Conservation (phyloP, 2,888 invertebrate species). For the Epistrophella euchroma region DNA sequence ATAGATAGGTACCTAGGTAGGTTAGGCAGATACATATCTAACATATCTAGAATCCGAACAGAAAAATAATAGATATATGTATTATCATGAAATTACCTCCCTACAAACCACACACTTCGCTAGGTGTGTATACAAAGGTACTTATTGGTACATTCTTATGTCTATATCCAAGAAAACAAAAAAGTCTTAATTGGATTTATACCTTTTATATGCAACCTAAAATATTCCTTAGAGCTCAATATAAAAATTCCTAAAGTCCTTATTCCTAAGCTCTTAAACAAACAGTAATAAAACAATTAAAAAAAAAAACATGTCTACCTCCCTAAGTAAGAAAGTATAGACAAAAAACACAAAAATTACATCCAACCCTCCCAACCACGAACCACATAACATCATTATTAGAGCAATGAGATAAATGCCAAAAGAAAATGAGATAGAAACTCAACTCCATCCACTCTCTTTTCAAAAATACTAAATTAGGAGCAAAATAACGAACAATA, state of each 20-base stretch:
- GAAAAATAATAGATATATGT: too few species aligned
- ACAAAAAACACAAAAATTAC: slow-evolving; percentile 30
- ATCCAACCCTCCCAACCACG: slow-evolving; percentile 59
- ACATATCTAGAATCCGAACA: too few species aligned
- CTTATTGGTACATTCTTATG: too few species aligned
- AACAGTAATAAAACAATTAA: slow-evolving; percentile 71
- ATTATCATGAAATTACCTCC: too few species aligned
- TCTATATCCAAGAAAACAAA: slow-evolving; percentile 34
- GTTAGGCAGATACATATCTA: too few species aligned
- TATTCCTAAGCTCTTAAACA: slow-evolving; percentile 49
- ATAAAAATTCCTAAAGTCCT: slow-evolving; percentile 46
- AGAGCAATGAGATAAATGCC: slow-evolving; percentile 75
- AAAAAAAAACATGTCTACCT: slow-evolving; percentile 34
- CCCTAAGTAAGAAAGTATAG: background rate
- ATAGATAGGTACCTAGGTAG: too few species aligned
- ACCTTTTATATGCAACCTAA: slow-evolving; percentile 21
- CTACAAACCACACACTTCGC: background rate
- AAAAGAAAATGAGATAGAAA: slow-evolving; percentile 74
- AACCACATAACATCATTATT: slow-evolving; percentile 72
- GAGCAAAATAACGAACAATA: slow-evolving; percentile 70
- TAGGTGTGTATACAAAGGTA: too few species aligned
- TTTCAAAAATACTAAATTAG: slow-evolving; percentile 55
- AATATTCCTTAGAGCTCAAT: slow-evolving; percentile 40
- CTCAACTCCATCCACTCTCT: slow-evolving; percentile 54
- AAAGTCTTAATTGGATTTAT: slow-evolving; percentile 65